phyloP scores from a whole-genome alignment of 2,797 vertebrate genomes.

The Sebastes diaconus region DNA sequence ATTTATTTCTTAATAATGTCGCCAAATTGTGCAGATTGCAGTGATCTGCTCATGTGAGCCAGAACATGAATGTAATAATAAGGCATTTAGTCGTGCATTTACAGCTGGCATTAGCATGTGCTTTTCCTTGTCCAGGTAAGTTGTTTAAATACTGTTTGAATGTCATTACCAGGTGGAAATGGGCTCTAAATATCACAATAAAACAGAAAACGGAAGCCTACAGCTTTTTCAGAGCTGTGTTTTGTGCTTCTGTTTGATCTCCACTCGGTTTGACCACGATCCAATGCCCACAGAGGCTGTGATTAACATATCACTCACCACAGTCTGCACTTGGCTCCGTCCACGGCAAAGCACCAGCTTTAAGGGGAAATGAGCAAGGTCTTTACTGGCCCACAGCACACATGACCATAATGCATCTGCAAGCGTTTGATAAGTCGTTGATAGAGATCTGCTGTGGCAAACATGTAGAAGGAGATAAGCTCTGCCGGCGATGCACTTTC shows the following conservation, averaged over 20 bases:
- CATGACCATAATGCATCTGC: constrained; percentile 45
- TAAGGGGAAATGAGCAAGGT: constrained; percentile 49
- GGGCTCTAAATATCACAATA: not conserved
- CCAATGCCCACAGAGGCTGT: constrained; percentile 47
- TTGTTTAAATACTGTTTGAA: not conserved
- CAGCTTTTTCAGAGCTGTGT: constrained; percentile 23
- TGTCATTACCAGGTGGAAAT: not conserved
- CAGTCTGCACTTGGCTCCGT: constrained; percentile 57
- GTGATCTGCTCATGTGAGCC: not conserved
- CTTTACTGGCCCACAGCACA: constrained; percentile 48
- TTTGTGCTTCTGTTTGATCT: constrained; percentile 56
- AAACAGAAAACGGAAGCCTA: constrained; percentile 3
- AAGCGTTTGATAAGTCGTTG: constrained; percentile 60
- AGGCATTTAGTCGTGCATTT: not conserved
- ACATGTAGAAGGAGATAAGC: constrained; percentile 54
- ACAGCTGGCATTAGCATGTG: not conserved
- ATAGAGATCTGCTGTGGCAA: constrained; percentile 57
- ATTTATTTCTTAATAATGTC: too few species aligned
- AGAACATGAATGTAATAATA: not conserved
- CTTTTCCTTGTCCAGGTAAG: not conserved
- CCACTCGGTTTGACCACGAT: constrained; percentile 46
- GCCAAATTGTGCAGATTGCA: not conserved
- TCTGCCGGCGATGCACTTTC: constrained; percentile 30
- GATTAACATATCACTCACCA: constrained; percentile 74
- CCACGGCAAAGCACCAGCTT: constrained; percentile 45